Percentiles rank a stretch among this genome's conserved stretches.
phyloP scores from a whole-genome alignment of 2,113 vertebrate species.

The Mesitornis unicolor region DNA sequence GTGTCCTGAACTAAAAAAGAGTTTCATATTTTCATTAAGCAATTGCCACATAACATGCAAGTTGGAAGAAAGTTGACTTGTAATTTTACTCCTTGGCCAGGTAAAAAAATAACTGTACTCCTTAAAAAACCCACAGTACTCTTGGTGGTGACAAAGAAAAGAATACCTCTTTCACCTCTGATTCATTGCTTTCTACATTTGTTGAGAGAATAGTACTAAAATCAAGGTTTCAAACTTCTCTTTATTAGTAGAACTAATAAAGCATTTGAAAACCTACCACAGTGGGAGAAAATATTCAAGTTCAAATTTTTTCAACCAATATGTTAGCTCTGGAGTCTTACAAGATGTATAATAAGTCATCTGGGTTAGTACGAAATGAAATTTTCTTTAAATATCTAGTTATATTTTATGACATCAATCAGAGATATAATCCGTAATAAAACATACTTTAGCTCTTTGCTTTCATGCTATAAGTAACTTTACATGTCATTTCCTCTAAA shows the following conservation, averaged over 20 bases:
- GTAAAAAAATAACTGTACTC: not conserved
- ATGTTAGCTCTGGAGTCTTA: not conserved
- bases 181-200: not conserved
- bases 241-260: not conserved
- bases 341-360: not conserved
- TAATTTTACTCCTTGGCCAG: constrained; percentile 23
- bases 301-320: not conserved
- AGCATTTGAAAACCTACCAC: not conserved
- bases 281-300: not conserved
- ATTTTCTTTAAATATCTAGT: constrained; percentile 28
- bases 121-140: not conserved
- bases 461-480: constrained; percentile 25
- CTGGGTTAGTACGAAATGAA: not conserved
- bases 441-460: not conserved
- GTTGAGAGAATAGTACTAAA: not conserved
- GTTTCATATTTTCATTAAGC: constrained; percentile 52
- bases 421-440: constrained; percentile 8
- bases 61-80: constrained; percentile 22
- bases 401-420: not conserved
- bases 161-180: not conserved
- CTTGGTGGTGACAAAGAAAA: not conserved
- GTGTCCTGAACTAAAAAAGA: constrained; percentile 23
- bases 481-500: constrained; percentile 25
- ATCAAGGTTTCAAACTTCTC: not conserved
- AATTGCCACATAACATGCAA: not conserved